Conservation (phyloP, 92 coral and sea anemone species). For the Zoanthus gigantus region DNA sequence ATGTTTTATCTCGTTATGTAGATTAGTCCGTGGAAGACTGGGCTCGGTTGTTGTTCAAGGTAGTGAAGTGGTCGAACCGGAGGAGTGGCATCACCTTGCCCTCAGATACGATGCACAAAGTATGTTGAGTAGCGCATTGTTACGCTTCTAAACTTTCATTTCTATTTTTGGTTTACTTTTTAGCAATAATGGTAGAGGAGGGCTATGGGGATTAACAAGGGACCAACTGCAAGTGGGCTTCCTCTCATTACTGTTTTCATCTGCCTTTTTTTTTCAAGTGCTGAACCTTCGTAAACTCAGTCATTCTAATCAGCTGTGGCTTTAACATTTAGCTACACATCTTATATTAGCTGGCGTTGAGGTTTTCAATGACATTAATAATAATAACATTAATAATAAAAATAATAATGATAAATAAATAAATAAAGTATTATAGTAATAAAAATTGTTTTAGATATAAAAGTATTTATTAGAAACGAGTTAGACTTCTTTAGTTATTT, state of each 20-base stretch:
- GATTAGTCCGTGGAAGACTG: constrained; percentile 83
- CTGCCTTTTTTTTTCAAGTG: too few species aligned
- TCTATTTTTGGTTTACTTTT: too few species aligned
- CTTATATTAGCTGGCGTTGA: too few species aligned
- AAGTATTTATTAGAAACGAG: background rate
- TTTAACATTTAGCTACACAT: too few species aligned
- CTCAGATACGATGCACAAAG: constrained; percentile 97
- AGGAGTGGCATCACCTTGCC: constrained; percentile 98
- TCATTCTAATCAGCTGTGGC: too few species aligned
- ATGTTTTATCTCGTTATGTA: constrained; percentile 3
- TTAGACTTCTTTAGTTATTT: background rate
- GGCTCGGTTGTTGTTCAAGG: constrained; percentile 75
- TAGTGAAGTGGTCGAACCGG: constrained; percentile 79
- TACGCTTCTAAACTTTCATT: too few species aligned
- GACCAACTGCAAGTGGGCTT: too few species aligned
- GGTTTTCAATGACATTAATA: background rate
- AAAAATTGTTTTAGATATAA: background rate
- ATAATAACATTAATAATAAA: background rate
- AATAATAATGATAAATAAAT: too few species aligned
- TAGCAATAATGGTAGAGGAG: too few species aligned
- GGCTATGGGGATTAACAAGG: too few species aligned
- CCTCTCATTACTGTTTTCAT: too few species aligned
- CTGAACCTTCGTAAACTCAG: too few species aligned
- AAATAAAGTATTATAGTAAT: background rate
- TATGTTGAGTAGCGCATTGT: constrained; percentile 44